These are phyloP conservation scores for Xestia rhomboidea DNA, from an alignment of 2,888 invertebrate genomes.

Conservation along the genomic window DNA sequence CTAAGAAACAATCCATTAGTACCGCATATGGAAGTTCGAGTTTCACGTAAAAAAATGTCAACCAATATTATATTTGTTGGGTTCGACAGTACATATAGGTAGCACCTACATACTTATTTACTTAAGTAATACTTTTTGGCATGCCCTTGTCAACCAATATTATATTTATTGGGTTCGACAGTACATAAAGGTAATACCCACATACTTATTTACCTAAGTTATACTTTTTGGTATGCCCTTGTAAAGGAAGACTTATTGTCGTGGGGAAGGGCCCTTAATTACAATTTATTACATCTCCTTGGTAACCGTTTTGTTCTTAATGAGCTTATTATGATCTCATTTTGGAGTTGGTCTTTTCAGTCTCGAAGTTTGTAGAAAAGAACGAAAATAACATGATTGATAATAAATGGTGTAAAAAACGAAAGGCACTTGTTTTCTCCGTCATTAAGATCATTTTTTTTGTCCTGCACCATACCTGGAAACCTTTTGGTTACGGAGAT, in stretches of 20 bases:
- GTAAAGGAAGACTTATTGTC: conserved; percentile 27
- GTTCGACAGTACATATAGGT: background rate
- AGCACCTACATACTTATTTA: background rate
- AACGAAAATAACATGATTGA: background rate
- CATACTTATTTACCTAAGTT: background rate
- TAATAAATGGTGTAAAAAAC: too few species aligned
- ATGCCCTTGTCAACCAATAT: background rate
- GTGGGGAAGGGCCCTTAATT: conserved; percentile 41
- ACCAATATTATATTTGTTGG: conserved; percentile 16
- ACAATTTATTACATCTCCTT: conserved; percentile 33
- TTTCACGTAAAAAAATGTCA: conserved; percentile 28
- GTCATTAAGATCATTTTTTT: too few species aligned
- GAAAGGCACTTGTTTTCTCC: too few species aligned
- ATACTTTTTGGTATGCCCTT: conserved; percentile 43
- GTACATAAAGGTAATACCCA: background rate
- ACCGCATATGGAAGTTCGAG: conserved; percentile 36
- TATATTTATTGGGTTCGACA: conserved; percentile 1
- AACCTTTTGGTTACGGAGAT: too few species aligned
- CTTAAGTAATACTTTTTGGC: too few species aligned
- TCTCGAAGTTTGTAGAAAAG: background rate
- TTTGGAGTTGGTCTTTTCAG: background rate
- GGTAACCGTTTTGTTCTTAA: conserved; percentile 7
- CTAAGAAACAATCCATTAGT: conserved; percentile 25
- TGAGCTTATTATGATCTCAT: conserved; percentile 16
- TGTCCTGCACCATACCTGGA: too few species aligned